phyloP scores from a whole-genome alignment of 2,113 vertebrate genomes.

The Mesocricetus auratus region DNA sequence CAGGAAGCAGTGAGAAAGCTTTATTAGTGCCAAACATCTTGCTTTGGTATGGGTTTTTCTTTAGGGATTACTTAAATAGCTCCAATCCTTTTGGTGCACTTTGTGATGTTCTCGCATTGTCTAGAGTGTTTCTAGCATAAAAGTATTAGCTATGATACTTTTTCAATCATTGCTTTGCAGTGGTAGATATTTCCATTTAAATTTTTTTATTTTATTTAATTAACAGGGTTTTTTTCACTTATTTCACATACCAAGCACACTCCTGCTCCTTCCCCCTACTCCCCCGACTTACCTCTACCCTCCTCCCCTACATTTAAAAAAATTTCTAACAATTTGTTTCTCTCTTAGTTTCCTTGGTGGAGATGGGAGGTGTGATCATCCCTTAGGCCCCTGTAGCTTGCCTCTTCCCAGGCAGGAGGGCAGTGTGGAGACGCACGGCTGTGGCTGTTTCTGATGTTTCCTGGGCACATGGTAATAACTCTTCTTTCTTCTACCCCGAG shows the following conservation, averaged over 20 bases:
- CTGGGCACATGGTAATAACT: neutral
- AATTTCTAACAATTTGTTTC: neutral
- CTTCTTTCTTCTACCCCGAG: constrained; percentile 56
- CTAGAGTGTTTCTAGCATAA: constrained; percentile 36
- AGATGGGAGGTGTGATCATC: neutral
- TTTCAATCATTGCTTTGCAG: neutral
- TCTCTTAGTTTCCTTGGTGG: neutral
- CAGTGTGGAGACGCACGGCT: constrained; percentile 50
- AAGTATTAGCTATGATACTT: neutral
- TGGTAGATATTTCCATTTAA: neutral
- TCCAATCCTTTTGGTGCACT: constrained; percentile 67
- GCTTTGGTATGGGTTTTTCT: neutral
- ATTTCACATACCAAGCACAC: no score
- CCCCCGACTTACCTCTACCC: no score
- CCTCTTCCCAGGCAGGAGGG: neutral
- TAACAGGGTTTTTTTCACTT: no score
- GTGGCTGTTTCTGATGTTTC: neutral
- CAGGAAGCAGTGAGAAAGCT: constrained; percentile 63
- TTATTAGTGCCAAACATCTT: constrained; percentile 54
- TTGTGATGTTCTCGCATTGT: constrained; percentile 73
- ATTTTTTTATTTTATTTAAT: no score
- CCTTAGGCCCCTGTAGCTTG: neutral
- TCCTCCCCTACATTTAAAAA: neutral
- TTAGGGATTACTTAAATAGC: constrained; percentile 73
- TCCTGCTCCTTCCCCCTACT: no score